A percentile compares a stretch with the other conserved stretches of the same genome.
Evolutionary conservation across 2,797 vertebrate species (phyloP).

Genomic region (Alcedo atthis): DNA sequence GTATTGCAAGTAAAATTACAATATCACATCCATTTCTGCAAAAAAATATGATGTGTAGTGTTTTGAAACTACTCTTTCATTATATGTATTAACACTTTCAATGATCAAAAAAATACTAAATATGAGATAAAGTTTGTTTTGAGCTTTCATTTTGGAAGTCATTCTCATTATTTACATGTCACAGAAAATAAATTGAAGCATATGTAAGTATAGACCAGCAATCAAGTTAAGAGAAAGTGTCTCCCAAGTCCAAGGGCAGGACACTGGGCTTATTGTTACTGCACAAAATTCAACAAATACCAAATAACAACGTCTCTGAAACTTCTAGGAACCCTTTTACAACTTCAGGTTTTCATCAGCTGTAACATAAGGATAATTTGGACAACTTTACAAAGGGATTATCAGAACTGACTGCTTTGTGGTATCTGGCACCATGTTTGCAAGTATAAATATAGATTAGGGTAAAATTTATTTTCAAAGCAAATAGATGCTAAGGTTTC

Average conservation of each 20-base stretch:
- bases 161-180: neutral
- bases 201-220: neutral
- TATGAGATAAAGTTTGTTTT: neutral
- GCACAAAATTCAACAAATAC: neutral
- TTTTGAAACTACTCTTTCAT: neutral
- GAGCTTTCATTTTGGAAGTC: neutral
- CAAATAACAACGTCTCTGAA: neutral
- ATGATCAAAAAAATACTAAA: neutral
- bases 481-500: neutral
- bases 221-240: neutral
- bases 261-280: neutral
- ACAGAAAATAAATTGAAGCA: neutral
- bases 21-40: neutral
- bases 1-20: neutral
- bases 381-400: neutral
- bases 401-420: neutral
- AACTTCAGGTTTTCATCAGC: neutral
- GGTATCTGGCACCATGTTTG: neutral
- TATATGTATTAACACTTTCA: neutral
- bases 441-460: neutral
- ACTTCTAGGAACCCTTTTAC: neutral
- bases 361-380: neutral
- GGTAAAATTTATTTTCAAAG: neutral
- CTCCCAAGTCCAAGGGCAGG: neutral
- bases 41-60: neutral